These are phyloP conservation scores for Pterocles burchelli DNA, from an alignment of 2,113 vertebrate species.

Conservation along the genomic window DNA sequence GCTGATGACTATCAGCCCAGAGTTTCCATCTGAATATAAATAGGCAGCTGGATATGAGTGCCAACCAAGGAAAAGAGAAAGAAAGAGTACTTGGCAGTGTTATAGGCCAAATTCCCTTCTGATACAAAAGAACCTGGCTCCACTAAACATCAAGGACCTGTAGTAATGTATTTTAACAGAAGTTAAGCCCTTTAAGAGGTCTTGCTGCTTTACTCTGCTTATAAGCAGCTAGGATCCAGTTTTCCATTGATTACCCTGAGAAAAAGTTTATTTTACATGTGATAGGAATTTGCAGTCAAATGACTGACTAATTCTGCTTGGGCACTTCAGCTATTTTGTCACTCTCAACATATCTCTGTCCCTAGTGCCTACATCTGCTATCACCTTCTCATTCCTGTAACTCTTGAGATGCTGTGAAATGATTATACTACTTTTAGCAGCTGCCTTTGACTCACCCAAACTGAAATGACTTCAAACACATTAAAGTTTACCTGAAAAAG, in stretches of 20 bases:
- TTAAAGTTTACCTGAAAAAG: conserved; percentile 85
- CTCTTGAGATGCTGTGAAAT: not conserved
- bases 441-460: not conserved
- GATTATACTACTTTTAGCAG: not conserved
- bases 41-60: not conserved
- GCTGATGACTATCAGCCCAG: not conserved
- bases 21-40: not conserved
- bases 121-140: not conserved
- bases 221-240: not conserved
- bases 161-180: not conserved
- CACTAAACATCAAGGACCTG: not conserved
- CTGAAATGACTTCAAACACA: not conserved
- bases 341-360: not conserved
- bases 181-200: not conserved
- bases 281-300: not conserved
- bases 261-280: not conserved
- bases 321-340: not conserved
- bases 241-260: not conserved
- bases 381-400: not conserved
- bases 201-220: not conserved
- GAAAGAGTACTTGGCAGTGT: not conserved
- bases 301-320: not conserved
- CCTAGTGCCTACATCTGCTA: not conserved
- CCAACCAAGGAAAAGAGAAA: not conserved
- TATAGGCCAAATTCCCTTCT: not conserved